Conservation (phyloP, 2,888 invertebrate genomes). For the Tyria jacobaeae region DNA sequence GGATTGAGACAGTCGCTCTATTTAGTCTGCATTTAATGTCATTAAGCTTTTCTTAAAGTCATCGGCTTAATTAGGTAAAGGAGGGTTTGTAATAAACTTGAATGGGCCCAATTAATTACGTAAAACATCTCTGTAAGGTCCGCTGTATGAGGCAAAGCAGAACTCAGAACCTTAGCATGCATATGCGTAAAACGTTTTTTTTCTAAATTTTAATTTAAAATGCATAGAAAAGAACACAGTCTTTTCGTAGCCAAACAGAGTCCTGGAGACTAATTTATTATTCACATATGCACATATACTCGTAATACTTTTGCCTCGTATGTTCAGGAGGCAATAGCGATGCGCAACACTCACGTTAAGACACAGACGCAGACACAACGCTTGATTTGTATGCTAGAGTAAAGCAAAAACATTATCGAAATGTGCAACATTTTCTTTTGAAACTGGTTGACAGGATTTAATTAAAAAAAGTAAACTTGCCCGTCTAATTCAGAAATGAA, state of each 20-base stretch:
- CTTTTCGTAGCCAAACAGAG: neutral
- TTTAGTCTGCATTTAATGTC: slow-evolving; percentile 30
- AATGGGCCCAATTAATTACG: slow-evolving; percentile 8
- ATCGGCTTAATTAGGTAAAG: slow-evolving; percentile 14
- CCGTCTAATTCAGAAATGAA: neutral
- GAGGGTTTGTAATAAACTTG: slow-evolving; percentile 26
- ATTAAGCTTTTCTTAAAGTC: slow-evolving; percentile 15
- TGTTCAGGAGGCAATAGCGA: neutral
- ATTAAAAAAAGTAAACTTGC: neutral
- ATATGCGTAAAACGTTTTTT: neutral
- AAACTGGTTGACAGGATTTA: slow-evolving; percentile 5
- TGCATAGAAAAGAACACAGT: neutral
- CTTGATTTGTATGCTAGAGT: too few relatives aligned
- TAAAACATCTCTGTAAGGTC: too few relatives aligned
- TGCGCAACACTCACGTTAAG: neutral
- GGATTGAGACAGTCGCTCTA: slow-evolving; percentile 29
- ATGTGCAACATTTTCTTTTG: slow-evolving; percentile 7
- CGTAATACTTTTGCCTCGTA: neutral
- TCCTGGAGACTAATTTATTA: slow-evolving; percentile 5
- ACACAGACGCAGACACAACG: slow-evolving; percentile 1
- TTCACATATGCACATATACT: neutral
- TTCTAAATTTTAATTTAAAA: neutral
- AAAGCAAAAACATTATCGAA: slow-evolving; percentile 5
- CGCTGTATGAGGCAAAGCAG: too few relatives aligned
- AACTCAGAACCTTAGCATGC: neutral